These are phyloP conservation scores for Anoplius nigerrimus DNA, from an alignment of 2,888 invertebrate species.

Conservation along the genomic window DNA sequence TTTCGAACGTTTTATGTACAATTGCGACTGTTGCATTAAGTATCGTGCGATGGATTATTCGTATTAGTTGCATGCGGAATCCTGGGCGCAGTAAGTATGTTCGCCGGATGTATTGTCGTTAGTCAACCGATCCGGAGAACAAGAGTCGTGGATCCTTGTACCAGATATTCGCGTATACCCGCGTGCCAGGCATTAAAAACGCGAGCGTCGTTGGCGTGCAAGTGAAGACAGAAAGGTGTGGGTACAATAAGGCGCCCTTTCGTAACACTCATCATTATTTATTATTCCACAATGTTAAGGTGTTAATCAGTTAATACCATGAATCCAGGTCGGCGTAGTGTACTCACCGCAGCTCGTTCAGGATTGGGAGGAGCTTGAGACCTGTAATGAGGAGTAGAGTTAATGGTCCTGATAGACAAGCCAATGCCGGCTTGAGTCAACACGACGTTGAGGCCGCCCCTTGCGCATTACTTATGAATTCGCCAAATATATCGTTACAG, in stretches of 20 bases:
- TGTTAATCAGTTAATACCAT: slow-evolving; percentile 67
- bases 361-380: slow-evolving; percentile 89
- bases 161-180: slow-evolving; percentile 1
- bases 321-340: slow-evolving; percentile 46
- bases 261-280: slow-evolving; percentile 73
- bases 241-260: slow-evolving; percentile 71
- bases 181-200: no score
- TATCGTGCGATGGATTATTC: slow-evolving; percentile 29
- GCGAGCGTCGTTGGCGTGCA: background rate
- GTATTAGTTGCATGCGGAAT: slow-evolving; percentile 35
- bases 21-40: background rate
- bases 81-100: background rate
- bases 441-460: no score
- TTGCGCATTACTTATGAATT: no score
- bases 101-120: slow-evolving; percentile 32
- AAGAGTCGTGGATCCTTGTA: background rate
- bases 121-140: background rate
- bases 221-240: slow-evolving; percentile 22
- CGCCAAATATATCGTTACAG: no score
- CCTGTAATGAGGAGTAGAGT: slow-evolving; percentile 79
- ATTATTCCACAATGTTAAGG: slow-evolving; percentile 64
- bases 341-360: slow-evolving; percentile 89
- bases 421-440: no score
- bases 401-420: background rate
- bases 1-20: no score